Base-by-base conservation (phyloP, 2,888 invertebrate genomes). In the Dryadula phaetusa region DNA sequence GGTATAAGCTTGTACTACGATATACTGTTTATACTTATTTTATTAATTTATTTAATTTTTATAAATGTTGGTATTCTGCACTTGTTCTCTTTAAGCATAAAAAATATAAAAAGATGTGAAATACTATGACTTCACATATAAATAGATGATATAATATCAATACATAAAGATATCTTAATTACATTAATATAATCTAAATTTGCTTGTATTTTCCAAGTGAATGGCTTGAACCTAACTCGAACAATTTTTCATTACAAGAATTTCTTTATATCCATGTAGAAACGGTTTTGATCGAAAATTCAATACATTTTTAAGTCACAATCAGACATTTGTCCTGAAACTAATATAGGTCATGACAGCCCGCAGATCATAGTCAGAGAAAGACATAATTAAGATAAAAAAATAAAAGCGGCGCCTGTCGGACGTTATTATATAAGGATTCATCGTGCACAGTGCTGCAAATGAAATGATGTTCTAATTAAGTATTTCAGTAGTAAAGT, bases 361-460 rank as follows among this genome's bases (percentile, higher is more conserved):
- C 77, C 82, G 79, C 84, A 84, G 83, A 87, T 84, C 83, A 83
- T 82, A 73, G 75, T 72, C 65, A 54, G 40, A 53, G 71, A 64
- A 70, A 40, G 70, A 72, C 77, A 87, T 88, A 80, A 87, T 88
- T 76, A 85, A 81, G 70, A 79, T 85, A 86, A 84, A 84, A 84
- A 85, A 88, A 88, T 87, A 88, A 87, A 86, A 86, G 82, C 82
- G 87, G 85, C 81, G 85, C 79, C 83, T 80, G 81, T 81, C 83
- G 79, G 82, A 80, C 82, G 79, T 79, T 81, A 82, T 79, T 82
- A 80, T 83, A 81, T 83, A 82, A 54, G 54, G 37, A 54, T 54
- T 37, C 80, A 78, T 81, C 80, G 75, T 79, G 82, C 76, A 79
- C 70, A 70, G 77, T 76, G 78, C 81, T 82, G 85, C 83, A 79